Evolutionary conservation across 2,888 invertebrate species (phyloP), one percentile per base, ranked within the genome.

Genomic region (Conops quadrifasciatus): DNA sequence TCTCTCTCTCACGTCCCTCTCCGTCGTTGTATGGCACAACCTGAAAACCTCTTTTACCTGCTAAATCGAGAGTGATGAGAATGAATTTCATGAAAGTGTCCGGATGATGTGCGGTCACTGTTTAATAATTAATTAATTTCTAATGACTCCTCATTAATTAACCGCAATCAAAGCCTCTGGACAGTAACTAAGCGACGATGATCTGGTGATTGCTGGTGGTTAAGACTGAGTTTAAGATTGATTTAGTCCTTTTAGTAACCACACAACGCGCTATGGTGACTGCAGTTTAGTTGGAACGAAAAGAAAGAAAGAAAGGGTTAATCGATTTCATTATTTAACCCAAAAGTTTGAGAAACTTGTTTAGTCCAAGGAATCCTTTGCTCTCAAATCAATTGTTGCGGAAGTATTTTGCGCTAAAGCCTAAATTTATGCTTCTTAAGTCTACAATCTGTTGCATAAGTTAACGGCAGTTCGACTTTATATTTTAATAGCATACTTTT

Each of bases 71-170:
- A 36, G 36, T 36, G 9, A 36, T 36, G 36, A 36, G 36, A 7
- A 36, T 9, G 36, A 36, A 36, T 36, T 24, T 58, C 24, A 24
- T 28, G 26, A 19, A 15, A 49, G n/a, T 49, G n/a, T 19, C 49
- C n/a, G 49, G 3, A 26, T 58, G 58, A 1, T 2, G 24, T 24
- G 19, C 24, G 26, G 26, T 74, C 59, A 67, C 69, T 74, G 79
- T 78, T 79, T 78, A 77, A 78, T 82, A 80, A 83, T 81, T 82
- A 82, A 82, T 83, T 81, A 80, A 78, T 28, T 24, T 26, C 58
- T 15, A 53, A n/a, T 80, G 82, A 77, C 77, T 80, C 82, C 81
- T 82, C 82, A 82, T 82, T 83, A 82, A 82, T 82, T 82, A 81
- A 53, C 51, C 62, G 36, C 60, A 51, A 49, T 28, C 58, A 16